Percentiles rank a stretch among this genome's conserved stretches.
Evolutionary conservation across 2,113 vertebrate species (phyloP).

Genomic region (Tyto alba): DNA sequence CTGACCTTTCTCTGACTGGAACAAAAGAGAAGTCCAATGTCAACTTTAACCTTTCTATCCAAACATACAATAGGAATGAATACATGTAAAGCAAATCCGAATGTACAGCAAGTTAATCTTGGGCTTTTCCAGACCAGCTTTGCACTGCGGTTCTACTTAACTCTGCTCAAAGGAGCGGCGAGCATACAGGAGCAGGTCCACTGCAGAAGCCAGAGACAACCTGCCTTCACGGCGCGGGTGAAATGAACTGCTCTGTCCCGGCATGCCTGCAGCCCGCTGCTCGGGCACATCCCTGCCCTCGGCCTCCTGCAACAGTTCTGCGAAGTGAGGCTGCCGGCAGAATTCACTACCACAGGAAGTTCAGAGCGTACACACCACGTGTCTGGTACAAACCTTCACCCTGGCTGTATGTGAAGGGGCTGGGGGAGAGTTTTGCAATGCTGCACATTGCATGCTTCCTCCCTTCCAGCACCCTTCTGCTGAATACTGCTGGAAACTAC

Average conservation of each 20-base stretch:
- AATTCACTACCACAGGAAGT: not conserved
- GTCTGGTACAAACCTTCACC: not conserved
- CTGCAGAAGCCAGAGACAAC: not conserved
- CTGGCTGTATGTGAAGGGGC: not conserved
- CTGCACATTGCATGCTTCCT: rapidly evolving
- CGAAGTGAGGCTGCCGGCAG: not conserved
- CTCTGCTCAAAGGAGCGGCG: not conserved
- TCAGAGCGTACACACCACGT: rapidly evolving
- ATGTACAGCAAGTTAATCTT: not conserved
- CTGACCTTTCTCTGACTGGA: conserved; percentile 19
- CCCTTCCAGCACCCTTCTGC: not conserved
- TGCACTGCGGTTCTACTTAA: not conserved
- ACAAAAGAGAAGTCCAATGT: not conserved
- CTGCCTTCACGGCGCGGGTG: not conserved
- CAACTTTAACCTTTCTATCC: conserved; percentile 37
- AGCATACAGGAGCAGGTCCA: not conserved
- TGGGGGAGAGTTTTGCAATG: not conserved
- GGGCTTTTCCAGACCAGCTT: not conserved
- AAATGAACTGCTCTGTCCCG: not conserved
- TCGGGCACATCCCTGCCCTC: not conserved
- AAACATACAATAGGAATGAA: not conserved
- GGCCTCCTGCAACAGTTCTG: not conserved
- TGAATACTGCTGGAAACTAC: not conserved
- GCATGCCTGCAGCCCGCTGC: not conserved
- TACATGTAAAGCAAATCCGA: not conserved